Evolutionary conservation across 2,797 vertebrate species (phyloP).

Genomic region (Babyrousa celebensis): DNA sequence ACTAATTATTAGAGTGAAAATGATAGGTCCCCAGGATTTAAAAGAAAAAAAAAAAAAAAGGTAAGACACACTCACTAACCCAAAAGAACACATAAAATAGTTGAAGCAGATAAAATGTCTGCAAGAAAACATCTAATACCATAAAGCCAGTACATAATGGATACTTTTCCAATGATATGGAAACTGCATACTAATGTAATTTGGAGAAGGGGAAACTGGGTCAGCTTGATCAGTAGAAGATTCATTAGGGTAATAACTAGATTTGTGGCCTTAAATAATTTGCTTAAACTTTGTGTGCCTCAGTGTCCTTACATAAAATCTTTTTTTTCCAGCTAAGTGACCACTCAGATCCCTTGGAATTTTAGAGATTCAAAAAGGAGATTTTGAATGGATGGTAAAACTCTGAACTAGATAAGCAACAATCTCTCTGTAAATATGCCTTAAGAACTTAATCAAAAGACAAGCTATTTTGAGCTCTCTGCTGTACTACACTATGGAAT

Average conservation of each 20-base stretch:
- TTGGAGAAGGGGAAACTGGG: not conserved
- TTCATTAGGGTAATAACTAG: not conserved
- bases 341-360: not conserved
- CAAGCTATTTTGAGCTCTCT: not conserved
- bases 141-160: not conserved
- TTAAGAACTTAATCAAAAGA: not conserved
- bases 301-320: not conserved
- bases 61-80: not conserved
- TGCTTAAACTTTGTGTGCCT: not conserved
- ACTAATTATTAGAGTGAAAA: not conserved
- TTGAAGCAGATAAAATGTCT: not conserved
- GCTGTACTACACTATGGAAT: too few species aligned
- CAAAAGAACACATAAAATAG: not conserved
- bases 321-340: not conserved
- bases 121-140: not conserved
- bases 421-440: not conserved
- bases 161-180: not conserved
- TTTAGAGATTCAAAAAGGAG: not conserved
- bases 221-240: not conserved
- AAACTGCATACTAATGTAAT: not conserved
- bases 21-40: not conserved
- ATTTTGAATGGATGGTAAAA: conserved; percentile 2
- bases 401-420: not conserved
- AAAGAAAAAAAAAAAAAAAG: not conserved
- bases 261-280: not conserved